Evolutionary conservation across 1,140 invertebrate species (phyloP), one percentile per base, ranked within the genome.

Genomic region (Sesamia nonagrioides): DNA sequence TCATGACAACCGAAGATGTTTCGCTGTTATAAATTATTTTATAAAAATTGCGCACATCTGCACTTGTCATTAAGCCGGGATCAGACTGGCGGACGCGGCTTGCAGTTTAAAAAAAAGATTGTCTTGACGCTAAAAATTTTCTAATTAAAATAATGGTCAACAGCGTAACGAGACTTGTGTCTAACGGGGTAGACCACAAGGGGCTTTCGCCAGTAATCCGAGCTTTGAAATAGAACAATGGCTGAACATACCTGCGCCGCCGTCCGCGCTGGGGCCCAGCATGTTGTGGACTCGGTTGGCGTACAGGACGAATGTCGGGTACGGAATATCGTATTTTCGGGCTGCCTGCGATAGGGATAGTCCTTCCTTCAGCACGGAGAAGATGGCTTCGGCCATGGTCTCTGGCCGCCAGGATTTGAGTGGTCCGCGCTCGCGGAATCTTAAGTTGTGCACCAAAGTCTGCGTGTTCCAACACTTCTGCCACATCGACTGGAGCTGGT

Each of bases 401-500:
- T 98, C 98, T 2, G 98, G 98, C 48, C 98, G 95, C 98, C 98
- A 99, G 27, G 98, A 98, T 92, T 99, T 99, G 74, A 98, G 95
- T 0, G 98, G 98, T 3, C 98, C 98, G 56, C 98, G 96, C 92
- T 98, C 98, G n/a, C 98, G 96, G 95, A 98, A 98, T 68, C 98
- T 96, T 85, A 98, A 95, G 89, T 98, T 98, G 94, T 98, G 98
- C 42, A 98, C 97, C 83, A 98, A 95, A 82, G 97, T 97, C 92
- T 98, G 98, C 94, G 97, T 98, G 90, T 97, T 98, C 98, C 98
- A 98, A 93, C 98, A 98, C 91, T 98, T 98, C 93, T 98, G 98
- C 98, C 98, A 98, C 97, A 98, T 98, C 45, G 97, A 98, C 93
- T 98, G 98, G 90, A 98, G 95, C 94, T 98, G 98, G 93, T 98